Percentiles rank a stretch among this genome's conserved stretches.
Evolutionary conservation across 92 coral and sea anemone species (phyloP).

Genomic region (Parazoanthus atlanticus): DNA sequence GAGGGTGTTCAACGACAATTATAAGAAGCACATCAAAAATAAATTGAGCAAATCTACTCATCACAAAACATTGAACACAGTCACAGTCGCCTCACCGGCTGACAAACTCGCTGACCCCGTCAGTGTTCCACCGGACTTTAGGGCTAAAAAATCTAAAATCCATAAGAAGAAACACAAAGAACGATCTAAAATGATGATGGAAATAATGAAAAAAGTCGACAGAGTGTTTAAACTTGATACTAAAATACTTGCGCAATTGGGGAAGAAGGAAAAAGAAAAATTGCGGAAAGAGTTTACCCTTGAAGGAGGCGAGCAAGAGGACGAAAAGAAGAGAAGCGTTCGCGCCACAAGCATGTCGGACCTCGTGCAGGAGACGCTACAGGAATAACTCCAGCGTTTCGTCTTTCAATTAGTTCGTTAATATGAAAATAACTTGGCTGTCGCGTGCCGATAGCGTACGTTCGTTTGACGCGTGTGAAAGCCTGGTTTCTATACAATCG

Average conservation of each 20-base stretch:
- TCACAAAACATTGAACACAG: background rate
- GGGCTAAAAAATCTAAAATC: slow-evolving; percentile 26
- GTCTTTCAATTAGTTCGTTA: background rate
- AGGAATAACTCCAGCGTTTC: background rate
- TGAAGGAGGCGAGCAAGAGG: background rate
- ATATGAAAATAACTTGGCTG: no score
- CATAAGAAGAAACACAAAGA: slow-evolving; percentile 17
- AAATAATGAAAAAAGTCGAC: slow-evolving; percentile 67
- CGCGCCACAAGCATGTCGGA: slow-evolving; percentile 17
- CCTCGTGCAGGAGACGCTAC: slow-evolving; percentile 32
- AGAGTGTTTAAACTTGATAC: slow-evolving; percentile 66
- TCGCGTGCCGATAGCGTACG: no score
- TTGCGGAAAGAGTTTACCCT: background rate
- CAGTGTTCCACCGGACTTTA: background rate
- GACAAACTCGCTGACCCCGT: background rate
- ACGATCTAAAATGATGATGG: slow-evolving; percentile 28
- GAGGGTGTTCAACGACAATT: slow-evolving; percentile 16
- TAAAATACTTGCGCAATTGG: slow-evolving; percentile 43
- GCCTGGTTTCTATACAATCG: no score
- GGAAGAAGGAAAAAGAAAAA: background rate
- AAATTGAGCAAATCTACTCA: background rate
- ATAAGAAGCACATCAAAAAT: slow-evolving; percentile 6
- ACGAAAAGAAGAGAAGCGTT: slow-evolving; percentile 26
- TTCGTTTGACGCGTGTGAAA: no score
- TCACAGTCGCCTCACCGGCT: background rate